phyloP scores from a whole-genome alignment of 2,113 vertebrate genomes.

The Machaerirhynchus nigripectus region DNA sequence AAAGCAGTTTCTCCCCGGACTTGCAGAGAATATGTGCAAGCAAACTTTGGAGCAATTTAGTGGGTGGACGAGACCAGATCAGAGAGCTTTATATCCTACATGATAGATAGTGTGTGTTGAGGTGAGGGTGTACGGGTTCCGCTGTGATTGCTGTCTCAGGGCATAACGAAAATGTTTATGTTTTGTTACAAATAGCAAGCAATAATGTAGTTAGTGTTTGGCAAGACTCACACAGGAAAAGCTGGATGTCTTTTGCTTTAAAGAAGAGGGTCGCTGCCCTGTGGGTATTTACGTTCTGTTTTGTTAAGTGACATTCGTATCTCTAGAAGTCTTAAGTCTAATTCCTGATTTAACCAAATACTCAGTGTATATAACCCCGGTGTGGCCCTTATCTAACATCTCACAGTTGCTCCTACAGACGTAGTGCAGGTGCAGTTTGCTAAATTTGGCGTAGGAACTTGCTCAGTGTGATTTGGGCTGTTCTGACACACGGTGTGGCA shows the following conservation, averaged over 20 bases:
- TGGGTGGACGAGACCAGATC: neutral
- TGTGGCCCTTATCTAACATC: neutral
- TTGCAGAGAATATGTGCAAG: neutral
- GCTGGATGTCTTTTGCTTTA: neutral
- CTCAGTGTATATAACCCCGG: neutral
- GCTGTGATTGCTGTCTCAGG: neutral
- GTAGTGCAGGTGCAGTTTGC: neutral
- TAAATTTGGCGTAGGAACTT: neutral
- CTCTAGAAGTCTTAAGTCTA: neutral
- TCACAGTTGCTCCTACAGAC: accelerated
- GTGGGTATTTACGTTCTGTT: neutral
- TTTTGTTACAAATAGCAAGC: neutral
- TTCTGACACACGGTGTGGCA: neutral
- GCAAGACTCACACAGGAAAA: neutral
- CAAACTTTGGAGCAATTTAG: constrained; percentile 6
- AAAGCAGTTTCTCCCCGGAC: constrained; percentile 22
- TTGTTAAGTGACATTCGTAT: neutral
- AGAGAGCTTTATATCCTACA: neutral
- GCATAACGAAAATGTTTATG: neutral
- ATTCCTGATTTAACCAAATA: neutral
- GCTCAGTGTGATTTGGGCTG: neutral
- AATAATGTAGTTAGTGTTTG: neutral
- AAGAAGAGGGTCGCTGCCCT: neutral
- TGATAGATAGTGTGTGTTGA: accelerated
- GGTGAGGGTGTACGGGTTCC: neutral